Evolutionary conservation across 2,113 vertebrate species (phyloP), one percentile per base, ranked within the genome.

Genomic region (Anolis sagrei): DNA sequence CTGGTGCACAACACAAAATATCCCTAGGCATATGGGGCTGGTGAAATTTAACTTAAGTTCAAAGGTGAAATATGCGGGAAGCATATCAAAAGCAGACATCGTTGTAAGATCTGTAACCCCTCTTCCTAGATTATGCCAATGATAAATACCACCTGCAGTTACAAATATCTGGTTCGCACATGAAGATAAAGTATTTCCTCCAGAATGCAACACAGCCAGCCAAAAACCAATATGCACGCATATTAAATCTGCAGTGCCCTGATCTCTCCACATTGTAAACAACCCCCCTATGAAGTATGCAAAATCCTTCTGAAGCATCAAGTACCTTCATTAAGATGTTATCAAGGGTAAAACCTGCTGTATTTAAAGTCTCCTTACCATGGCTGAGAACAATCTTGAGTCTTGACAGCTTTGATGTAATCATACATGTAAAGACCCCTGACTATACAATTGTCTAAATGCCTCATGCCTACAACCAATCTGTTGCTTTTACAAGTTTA

Each of bases 401-500:
- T 87, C 87, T 74, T 62, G 62, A 78, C 81, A 83, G 92, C 27
- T 79, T 90, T 49, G 76, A 13, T 54, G 87, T 8, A 10, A 66
- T 39, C 92, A 1, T 87, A 4, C 1, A 4, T 2, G 11, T 27
- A 44, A 78, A 83, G 83, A 88, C 88, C 91, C 84, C 91, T 29
- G 91, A 85, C 82, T 75, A 62, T 87, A 89, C n/a, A 10, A 77
- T 5, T 80, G 90, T 16, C 9, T 91, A 88, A 95, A 89, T 48
- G 93, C 92, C 93, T 94, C 95, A 93, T 90, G 61, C 94, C 95
- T 95, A 91, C 87, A 82, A 76, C 91, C 81, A 66, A 94, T 91
- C 95, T 94, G 94, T 90, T 95, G 95, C 94, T 93, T 94, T 96
- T 95, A 96, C 94, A 92, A 95, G 92, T 92, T 93, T 96, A 95